Percentiles rank a stretch among this genome's conserved stretches.
Conservation (phyloP, 2,888 invertebrate genomes). For the Epirrhoe tristata region DNA sequence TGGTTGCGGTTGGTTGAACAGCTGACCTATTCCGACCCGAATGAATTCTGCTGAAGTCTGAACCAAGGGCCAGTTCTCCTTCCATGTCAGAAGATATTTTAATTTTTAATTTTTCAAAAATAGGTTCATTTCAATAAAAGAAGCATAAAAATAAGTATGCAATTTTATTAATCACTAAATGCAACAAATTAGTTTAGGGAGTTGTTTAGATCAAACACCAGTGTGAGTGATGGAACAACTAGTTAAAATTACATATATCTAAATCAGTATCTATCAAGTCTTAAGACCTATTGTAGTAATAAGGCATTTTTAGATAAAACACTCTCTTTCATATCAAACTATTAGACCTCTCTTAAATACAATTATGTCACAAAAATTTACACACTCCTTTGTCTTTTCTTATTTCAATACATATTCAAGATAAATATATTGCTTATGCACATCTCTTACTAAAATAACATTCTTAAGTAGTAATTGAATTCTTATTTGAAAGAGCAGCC, state of each 20-base stretch:
- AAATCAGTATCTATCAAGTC: conserved; percentile 84
- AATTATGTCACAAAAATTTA: conserved; percentile 75
- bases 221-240: conserved; percentile 74
- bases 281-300: conserved; percentile 82
- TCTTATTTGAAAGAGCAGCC: conserved; percentile 70
- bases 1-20: no score
- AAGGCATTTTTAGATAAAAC: conserved; percentile 85
- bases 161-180: conserved; percentile 85
- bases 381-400: conserved; percentile 68
- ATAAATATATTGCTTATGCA: conserved; percentile 75
- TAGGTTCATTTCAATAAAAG: conserved; percentile 49
- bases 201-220: conserved; percentile 74
- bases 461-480: conserved; percentile 74
- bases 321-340: conserved; percentile 83
- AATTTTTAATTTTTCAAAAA: not conserved
- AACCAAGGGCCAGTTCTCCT: no score
- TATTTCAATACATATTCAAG: conserved; percentile 52
- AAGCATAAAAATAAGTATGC: conserved; percentile 79
- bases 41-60: no score
- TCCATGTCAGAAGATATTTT: conserved; percentile 4
- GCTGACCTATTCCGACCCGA: no score
- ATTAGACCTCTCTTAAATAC: conserved; percentile 75
- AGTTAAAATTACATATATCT: conserved; percentile 69
- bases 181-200: conserved; percentile 81
- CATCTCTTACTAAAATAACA: conserved; percentile 67